phyloP scores from a whole-genome alignment of 2,888 invertebrate species.

The Nasonia oneida region DNA sequence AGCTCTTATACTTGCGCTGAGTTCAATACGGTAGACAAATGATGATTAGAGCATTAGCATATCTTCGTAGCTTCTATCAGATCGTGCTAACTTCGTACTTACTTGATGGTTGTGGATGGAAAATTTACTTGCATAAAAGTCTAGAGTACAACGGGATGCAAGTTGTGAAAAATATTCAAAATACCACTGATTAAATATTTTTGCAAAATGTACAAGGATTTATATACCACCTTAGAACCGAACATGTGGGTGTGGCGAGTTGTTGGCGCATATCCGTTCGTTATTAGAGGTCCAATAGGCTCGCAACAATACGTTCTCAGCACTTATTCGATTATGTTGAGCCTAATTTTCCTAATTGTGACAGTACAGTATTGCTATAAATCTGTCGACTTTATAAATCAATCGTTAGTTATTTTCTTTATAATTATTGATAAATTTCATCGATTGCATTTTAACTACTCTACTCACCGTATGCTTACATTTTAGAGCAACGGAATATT shows the following conservation, averaged over 20 bases:
- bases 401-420: background rate
- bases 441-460: background rate
- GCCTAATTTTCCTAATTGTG: background rate
- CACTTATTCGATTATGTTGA: background rate
- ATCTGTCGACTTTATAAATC: background rate
- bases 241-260: constrained; percentile 29
- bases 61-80: no score
- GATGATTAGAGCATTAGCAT: no score
- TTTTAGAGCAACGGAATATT: background rate
- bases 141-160: background rate
- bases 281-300: background rate
- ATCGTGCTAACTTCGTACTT: no score
- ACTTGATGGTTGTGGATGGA: background rate
- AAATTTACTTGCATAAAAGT: background rate
- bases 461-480: background rate
- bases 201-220: constrained; percentile 23
- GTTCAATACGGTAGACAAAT: no score
- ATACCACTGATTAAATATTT: background rate
- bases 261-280: constrained; percentile 30
- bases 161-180: background rate
- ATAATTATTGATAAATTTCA: background rate
- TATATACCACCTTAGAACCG: constrained; percentile 24
- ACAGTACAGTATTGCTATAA: constrained; percentile 6
- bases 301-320: constrained; percentile 12
- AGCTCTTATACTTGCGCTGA: no score